phyloP scores from a whole-genome alignment of 2,113 vertebrate species.

The Tachysurus fulvidraco region DNA sequence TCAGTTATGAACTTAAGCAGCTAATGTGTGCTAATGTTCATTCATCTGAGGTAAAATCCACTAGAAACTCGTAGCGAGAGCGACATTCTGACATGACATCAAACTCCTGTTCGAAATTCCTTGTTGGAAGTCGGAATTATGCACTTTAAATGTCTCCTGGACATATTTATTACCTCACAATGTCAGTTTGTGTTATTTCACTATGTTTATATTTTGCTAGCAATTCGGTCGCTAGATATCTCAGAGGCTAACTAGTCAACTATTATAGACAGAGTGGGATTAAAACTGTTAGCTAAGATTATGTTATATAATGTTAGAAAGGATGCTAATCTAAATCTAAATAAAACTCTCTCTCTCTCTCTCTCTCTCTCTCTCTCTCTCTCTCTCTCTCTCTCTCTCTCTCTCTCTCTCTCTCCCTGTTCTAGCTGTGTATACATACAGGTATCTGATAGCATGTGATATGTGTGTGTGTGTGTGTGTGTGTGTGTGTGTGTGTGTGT shows the following conservation, averaged over 20 bases:
- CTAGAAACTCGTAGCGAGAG: background rate
- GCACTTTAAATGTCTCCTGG: background rate
- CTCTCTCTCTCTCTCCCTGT: constrained; percentile 69
- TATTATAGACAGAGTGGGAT: background rate
- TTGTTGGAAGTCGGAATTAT: background rate
- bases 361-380: background rate
- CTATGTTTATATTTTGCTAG: background rate
- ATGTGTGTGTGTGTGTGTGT: background rate
- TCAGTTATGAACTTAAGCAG: background rate
- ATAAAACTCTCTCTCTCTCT: no score
- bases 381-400: background rate
- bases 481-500: background rate
- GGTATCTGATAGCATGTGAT: background rate
- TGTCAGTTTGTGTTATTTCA: background rate
- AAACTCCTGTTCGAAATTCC: background rate
- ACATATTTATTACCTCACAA: background rate
- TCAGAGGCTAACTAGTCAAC: no score
- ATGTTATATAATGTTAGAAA: background rate
- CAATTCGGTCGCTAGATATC: background rate
- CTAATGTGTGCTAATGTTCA: background rate
- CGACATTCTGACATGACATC: background rate
- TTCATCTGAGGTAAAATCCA: background rate
- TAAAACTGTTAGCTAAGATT: background rate
- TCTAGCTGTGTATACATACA: background rate
- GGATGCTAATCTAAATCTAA: background rate